Base-by-base conservation (phyloP, 2,888 invertebrate genomes). In the Drymonia ruficornis region DNA sequence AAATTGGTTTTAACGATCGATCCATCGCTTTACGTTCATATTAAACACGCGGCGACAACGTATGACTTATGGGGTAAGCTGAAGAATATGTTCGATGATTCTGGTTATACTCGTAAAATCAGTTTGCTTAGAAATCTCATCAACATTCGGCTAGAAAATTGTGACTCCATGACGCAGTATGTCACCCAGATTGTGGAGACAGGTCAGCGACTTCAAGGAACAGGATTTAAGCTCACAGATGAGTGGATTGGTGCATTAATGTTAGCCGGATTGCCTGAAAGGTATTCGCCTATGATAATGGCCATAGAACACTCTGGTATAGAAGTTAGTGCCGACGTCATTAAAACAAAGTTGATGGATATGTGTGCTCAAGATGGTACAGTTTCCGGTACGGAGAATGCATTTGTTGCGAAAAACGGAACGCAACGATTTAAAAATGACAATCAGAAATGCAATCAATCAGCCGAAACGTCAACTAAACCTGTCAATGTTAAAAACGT, bases 311-410 rank as follows among this genome's bases (percentile, higher is more conserved):
- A 28, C 28, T 28, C 28, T 3, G 28, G 28, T 28, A 28, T 46
- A n/a, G 46, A 46, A 15, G 29, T 46, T 29, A 46, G 29, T 46
- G 46, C 46, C n/a, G 46, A 46, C 15, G 15, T 46, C 29, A 46
- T 46, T 23, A 46, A 46, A 46, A 46, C 46, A 0, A 46, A 46
- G n/a, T 46, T 46, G 46, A 28, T 46, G 46, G 46, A 46, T 23
- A 46, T 46, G 46, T 46, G 46, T 46, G 4, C 7, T 1, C 13
- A 46, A 3, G 29, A 29, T 46, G 46, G 15, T 29, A 29, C 46
- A n/a, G 29, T 29, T n/a, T 46, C 46, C 31, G 46, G 46, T 9
- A 28, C 46, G 0, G 46, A 46, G 11, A 46, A 16, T 31, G 46
- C 46, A 31, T 46, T 46, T 46, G 15, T 31, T 3, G 46, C 46